A percentile compares a stretch with the other conserved stretches of the same genome.
These are phyloP conservation scores for Orthosia gracilis DNA, from an alignment of 2,888 invertebrate genomes.

Conservation along the genomic window DNA sequence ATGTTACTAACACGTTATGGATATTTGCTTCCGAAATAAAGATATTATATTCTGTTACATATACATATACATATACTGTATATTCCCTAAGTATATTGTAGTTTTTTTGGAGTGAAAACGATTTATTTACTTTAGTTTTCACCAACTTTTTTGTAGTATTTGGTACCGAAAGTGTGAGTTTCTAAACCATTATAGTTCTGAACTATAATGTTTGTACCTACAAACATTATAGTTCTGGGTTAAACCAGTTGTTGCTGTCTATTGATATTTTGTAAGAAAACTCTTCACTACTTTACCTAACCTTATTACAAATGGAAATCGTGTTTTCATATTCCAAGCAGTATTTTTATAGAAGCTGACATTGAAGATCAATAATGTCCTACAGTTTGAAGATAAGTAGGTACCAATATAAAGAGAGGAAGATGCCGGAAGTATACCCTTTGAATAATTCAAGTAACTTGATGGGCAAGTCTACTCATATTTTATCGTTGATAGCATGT, in stretches of 20 bases:
- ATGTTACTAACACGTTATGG: no score
- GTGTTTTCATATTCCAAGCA: slow-evolving; percentile 29
- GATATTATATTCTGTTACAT: no score
- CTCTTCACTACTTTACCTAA: slow-evolving; percentile 6
- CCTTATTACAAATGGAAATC: slow-evolving; percentile 12
- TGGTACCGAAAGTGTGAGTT: neutral
- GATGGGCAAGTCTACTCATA: slow-evolving; percentile 56
- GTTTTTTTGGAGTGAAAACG: no score
- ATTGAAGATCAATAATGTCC: slow-evolving; percentile 42
- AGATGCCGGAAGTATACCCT: slow-evolving; percentile 54
- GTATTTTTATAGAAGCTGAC: slow-evolving; percentile 19
- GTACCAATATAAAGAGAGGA: slow-evolving; percentile 25
- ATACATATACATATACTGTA: no score
- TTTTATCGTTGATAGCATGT: slow-evolving; percentile 65
- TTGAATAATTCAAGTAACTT: slow-evolving; percentile 61
- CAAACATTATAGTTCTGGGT: neutral
- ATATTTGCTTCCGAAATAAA: no score
- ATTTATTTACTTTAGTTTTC: no score
- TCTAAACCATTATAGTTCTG: no score
- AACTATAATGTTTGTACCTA: no score
- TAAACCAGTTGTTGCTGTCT: neutral
- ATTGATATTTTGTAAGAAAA: slow-evolving; percentile 5
- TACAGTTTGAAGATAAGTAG: slow-evolving; percentile 40
- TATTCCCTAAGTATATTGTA: no score
- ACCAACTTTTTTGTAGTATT: neutral